A percentile compares a stretch with the other conserved stretches of the same genome.
These are phyloP conservation scores for Drosophila aldrichi DNA, from an alignment of 2,888 invertebrate species.

Conservation along the genomic window DNA sequence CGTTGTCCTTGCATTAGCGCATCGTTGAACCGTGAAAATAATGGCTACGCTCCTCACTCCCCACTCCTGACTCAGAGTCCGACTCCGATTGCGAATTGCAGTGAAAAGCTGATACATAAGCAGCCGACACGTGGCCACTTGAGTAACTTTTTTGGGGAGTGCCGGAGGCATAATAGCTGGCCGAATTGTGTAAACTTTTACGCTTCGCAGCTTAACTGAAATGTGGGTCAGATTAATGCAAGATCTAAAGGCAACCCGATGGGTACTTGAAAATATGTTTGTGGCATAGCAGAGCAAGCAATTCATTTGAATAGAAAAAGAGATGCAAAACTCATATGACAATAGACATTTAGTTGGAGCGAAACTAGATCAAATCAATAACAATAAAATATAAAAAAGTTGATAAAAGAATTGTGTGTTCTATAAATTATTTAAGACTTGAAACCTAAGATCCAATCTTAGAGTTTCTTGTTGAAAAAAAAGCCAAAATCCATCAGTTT, in stretches of 20 bases:
- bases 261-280: not conserved
- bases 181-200: constrained; percentile 9
- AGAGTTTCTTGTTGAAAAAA: too few species aligned
- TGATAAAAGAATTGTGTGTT: too few species aligned
- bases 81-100: constrained; percentile 17
- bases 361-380: too few species aligned
- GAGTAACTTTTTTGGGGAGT: constrained; percentile 9
- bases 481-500: too few species aligned
- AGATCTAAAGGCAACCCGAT: not conserved
- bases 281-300: not conserved
- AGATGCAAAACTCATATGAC: too few species aligned
- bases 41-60: constrained; percentile 46
- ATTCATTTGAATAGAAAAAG: not conserved
- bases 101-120: constrained; percentile 19
- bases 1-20: constrained; percentile 63
- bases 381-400: too few species aligned
- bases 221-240: constrained; percentile 16
- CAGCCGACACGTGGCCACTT: constrained; percentile 46
- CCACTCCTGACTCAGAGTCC: not conserved
- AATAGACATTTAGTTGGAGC: too few species aligned
- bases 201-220: constrained; percentile 12
- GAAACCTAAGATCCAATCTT: too few species aligned
- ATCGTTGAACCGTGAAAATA: constrained; percentile 68
- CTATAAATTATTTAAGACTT: too few species aligned
- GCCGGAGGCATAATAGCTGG: not conserved